Percentiles rank a stretch among this genome's conserved stretches.
Conservation (phyloP, 2,797 vertebrate species). For the Enteromius fasciolatus region DNA sequence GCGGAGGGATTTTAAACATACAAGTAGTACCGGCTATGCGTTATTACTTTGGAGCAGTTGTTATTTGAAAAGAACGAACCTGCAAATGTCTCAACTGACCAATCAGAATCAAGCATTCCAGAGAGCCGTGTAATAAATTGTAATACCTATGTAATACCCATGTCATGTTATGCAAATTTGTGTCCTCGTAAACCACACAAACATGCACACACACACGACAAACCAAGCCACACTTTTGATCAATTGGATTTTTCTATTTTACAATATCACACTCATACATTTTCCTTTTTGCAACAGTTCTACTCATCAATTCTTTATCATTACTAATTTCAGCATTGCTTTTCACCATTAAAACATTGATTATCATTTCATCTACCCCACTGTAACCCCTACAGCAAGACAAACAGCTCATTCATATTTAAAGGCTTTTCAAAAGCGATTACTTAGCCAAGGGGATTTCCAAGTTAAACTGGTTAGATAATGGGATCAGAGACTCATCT, state of each 20-base stretch:
- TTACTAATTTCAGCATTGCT: slow-evolving; percentile 45
- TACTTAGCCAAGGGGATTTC: slow-evolving; percentile 41
- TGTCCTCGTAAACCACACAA: too few relatives aligned
- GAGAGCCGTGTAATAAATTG: too few relatives aligned
- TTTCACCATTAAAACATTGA: slow-evolving; percentile 49
- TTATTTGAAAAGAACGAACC: too few relatives aligned
- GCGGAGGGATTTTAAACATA: too few relatives aligned
- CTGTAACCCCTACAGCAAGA: slow-evolving; percentile 51
- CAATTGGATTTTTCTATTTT: slow-evolving; percentile 24
- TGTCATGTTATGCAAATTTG: too few relatives aligned
- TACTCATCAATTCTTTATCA: slow-evolving; percentile 43
- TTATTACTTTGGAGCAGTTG: too few relatives aligned
- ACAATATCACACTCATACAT: slow-evolving; percentile 27
- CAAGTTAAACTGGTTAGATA: slow-evolving; percentile 48
- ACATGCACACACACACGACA: background rate
- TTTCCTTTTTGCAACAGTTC: slow-evolving; percentile 36
- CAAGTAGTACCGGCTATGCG: too few relatives aligned
- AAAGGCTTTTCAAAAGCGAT: slow-evolving; percentile 45
- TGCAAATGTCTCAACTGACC: too few relatives aligned
- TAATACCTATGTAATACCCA: too few relatives aligned
- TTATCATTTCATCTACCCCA: slow-evolving; percentile 47
- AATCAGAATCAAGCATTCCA: too few relatives aligned
- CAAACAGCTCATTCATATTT: slow-evolving; percentile 53
- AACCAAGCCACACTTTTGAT: background rate
- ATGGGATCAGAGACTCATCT: slow-evolving; percentile 48